Evolutionary conservation across 64 coral and sea anemone species (phyloP).

Genomic region (Cladopsammia gracilis): DNA sequence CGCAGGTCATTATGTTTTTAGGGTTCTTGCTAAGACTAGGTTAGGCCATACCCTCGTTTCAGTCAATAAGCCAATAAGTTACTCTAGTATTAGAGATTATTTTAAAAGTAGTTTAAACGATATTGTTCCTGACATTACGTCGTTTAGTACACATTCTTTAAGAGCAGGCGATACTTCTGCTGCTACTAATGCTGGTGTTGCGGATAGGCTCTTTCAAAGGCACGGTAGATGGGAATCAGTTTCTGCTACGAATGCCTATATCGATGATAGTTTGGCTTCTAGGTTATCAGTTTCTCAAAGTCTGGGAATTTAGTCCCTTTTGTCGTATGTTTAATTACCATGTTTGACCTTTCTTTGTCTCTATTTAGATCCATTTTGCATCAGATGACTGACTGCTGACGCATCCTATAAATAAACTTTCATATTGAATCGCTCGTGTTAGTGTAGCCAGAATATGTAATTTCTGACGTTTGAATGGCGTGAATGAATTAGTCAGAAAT

Average conservation of each 20-base stretch:
- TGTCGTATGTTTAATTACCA: not conserved
- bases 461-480: too few species aligned
- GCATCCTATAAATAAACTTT: not conserved
- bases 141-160: slow-evolving; percentile 44
- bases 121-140: slow-evolving; percentile 33
- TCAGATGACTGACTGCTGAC: slow-evolving; percentile 23
- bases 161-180: slow-evolving; percentile 20
- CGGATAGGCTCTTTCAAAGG: slow-evolving; percentile 40
- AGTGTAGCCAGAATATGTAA: too few species aligned
- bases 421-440: too few species aligned
- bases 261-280: slow-evolving; percentile 37
- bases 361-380: not conserved
- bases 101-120: slow-evolving; percentile 45
- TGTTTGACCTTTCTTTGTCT: slow-evolving; percentile 8
- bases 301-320: slow-evolving; percentile 39
- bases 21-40: not conserved
- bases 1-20: too few species aligned
- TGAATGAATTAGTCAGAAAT: too few species aligned
- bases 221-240: slow-evolving; percentile 36
- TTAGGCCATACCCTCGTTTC: not conserved
- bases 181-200: slow-evolving; percentile 37
- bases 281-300: slow-evolving; percentile 50
- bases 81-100: slow-evolving; percentile 14
- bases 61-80: slow-evolving; percentile 12
- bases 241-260: slow-evolving; percentile 35